These are phyloP conservation scores for Dipodomys spectabilis DNA, from an alignment of 2,113 vertebrate genomes.

Conservation along the genomic window DNA sequence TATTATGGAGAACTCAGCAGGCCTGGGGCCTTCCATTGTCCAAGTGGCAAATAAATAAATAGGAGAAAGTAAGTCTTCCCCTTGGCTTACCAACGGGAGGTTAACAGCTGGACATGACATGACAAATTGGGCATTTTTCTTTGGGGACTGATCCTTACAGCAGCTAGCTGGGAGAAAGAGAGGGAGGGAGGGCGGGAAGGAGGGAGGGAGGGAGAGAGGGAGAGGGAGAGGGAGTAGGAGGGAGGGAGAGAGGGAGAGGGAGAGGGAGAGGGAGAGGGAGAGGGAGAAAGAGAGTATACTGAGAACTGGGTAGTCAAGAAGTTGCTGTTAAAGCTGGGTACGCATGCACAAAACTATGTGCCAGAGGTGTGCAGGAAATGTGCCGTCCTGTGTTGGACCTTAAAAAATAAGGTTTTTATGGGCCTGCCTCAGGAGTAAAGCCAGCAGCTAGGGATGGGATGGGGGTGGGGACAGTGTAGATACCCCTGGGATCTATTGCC, in stretches of 20 bases:
- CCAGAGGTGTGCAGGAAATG: not conserved
- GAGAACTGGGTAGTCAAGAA: slow-evolving; percentile 19
- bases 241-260: slow-evolving; percentile 61
- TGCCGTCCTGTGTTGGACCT: slow-evolving; percentile 23
- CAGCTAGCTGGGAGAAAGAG: slow-evolving; percentile 74
- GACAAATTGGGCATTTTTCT: slow-evolving; percentile 95
- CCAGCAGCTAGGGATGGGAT: slow-evolving; percentile 3
- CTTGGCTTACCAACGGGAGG: slow-evolving; percentile 90
- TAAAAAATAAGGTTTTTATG: not conserved
- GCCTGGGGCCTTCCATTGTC: slow-evolving; percentile 90
- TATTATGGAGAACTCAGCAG: slow-evolving; percentile 91
- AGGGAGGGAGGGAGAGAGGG: slow-evolving; percentile 74
- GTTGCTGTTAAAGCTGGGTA: not conserved
- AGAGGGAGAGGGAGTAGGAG: slow-evolving; percentile 60
- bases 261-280: slow-evolving; percentile 48
- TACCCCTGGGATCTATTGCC: not conserved
- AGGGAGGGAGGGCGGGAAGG: slow-evolving; percentile 61
- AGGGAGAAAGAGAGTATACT: slow-evolving; percentile 18
- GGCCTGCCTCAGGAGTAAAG: not conserved
- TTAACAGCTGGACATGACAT: slow-evolving; percentile 98
- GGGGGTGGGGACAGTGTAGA: no score
- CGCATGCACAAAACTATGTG: not conserved
- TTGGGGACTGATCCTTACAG: slow-evolving; percentile 87
- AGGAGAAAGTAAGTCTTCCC: slow-evolving; percentile 93
- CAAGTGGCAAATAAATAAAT: slow-evolving; percentile 94